Evolutionary conservation across 2,113 vertebrate genomes (phyloP).

Genomic region (Propithecus coquereli): DNA sequence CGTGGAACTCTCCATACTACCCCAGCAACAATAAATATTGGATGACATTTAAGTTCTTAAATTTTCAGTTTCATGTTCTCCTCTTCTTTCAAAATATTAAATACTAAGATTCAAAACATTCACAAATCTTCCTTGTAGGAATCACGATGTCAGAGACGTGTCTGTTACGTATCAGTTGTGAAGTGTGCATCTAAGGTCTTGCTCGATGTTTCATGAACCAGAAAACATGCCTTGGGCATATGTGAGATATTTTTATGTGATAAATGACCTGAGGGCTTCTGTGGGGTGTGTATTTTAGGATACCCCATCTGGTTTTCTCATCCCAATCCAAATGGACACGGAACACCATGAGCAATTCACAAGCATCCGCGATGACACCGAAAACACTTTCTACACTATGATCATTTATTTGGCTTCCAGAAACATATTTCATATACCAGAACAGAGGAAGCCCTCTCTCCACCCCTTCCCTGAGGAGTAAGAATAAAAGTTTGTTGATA

Average conservation of each 20-base stretch:
- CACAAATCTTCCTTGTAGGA: not conserved
- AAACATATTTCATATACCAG: not conserved
- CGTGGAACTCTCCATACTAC: fast-evolving
- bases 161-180: not conserved
- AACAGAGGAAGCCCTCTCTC: not conserved
- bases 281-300: not conserved
- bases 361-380: not conserved
- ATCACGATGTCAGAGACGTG: not conserved
- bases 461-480: not conserved
- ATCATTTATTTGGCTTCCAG: not conserved
- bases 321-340: not conserved
- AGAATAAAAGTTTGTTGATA: not conserved
- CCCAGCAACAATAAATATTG: not conserved
- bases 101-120: not conserved
- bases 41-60: not conserved
- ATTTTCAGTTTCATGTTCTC: not conserved
- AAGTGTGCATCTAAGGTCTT: not conserved
- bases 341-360: not conserved
- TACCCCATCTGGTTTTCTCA: not conserved
- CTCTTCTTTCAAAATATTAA: not conserved
- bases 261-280: not conserved
- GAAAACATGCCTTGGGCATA: not conserved
- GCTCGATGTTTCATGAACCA: not conserved
- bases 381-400: not conserved
- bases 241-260: not conserved